phyloP scores from a whole-genome alignment of 2,113 vertebrate genomes.

The Martes martes region DNA sequence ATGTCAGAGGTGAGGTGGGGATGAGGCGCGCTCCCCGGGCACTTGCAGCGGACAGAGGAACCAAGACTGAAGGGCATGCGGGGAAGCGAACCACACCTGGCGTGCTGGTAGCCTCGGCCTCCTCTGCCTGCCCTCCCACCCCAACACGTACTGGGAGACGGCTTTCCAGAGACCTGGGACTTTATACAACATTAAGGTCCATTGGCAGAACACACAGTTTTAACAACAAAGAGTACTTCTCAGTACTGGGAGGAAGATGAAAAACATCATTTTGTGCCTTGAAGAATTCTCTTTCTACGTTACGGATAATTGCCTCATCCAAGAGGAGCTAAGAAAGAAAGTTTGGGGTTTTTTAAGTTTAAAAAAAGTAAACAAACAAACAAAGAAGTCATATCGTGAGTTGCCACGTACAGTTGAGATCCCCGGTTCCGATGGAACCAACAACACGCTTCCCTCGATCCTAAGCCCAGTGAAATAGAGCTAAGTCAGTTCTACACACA shows the following conservation, averaged over 20 bases:
- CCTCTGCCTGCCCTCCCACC: not conserved
- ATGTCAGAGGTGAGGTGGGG: not conserved
- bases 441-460: not conserved
- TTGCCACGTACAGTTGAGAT: not conserved
- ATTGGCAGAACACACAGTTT: not conserved
- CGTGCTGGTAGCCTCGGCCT: accelerated
- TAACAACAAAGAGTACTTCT: not conserved
- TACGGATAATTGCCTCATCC: not conserved
- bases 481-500: not conserved
- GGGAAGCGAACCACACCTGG: not conserved
- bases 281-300: not conserved
- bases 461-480: not conserved
- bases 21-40: not conserved
- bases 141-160: not conserved
- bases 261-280: not conserved
- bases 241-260: not conserved
- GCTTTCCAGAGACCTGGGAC: not conserved
- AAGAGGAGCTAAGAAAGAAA: not conserved
- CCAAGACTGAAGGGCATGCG: accelerated
- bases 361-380: not conserved
- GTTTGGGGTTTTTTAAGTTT: not conserved
- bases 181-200: not conserved
- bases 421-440: not conserved
- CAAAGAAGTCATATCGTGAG: not conserved
- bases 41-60: not conserved